These are phyloP conservation scores for Gnathonemus longibarbis DNA, from an alignment of 2,113 vertebrate species.

Conservation along the genomic window DNA sequence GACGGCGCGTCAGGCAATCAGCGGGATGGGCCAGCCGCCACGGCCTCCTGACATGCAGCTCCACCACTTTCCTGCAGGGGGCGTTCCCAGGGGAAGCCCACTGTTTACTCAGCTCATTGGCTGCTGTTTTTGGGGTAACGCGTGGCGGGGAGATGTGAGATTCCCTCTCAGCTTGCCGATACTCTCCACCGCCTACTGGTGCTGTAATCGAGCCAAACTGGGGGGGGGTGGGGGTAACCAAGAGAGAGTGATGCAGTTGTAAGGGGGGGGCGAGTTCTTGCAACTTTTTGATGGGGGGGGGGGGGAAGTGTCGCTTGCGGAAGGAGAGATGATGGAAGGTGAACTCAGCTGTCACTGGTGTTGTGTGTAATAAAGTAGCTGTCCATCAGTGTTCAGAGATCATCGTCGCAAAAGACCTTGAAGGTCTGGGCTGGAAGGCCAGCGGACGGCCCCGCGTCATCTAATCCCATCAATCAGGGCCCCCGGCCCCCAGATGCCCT, in stretches of 20 bases:
- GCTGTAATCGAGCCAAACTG: neutral
- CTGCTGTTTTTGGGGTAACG: neutral
- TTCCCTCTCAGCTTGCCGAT: neutral
- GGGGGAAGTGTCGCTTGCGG: neutral
- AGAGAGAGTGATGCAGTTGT: neutral
- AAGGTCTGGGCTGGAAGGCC: slow-evolving; percentile 63
- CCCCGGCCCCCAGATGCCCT: slow-evolving; percentile 23
- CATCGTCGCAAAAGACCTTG: slow-evolving; percentile 58
- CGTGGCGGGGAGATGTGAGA: neutral
- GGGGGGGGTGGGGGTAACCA: too few relatives aligned
- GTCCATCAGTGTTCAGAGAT: slow-evolving; percentile 69
- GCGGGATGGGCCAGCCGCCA: slow-evolving; percentile 65
- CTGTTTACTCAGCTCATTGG: neutral
- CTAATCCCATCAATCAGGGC: slow-evolving; percentile 68
- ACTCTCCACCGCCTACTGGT: neutral
- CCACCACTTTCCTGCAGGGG: slow-evolving; percentile 37
- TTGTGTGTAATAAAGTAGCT: slow-evolving; percentile 63
- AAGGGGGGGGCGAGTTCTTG: neutral
- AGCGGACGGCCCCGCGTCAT: slow-evolving; percentile 64
- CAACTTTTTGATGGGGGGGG: neutral
- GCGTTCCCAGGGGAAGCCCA: neutral
- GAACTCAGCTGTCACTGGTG: slow-evolving; percentile 53
- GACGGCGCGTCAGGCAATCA: slow-evolving; percentile 80
- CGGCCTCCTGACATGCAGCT: slow-evolving; percentile 32
- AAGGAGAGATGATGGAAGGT: slow-evolving; percentile 49